A percentile compares a stretch with the other conserved stretches of the same genome.
Evolutionary conservation across 2,888 invertebrate genomes (phyloP).

Genomic region (Drosophila subquinaria): DNA sequence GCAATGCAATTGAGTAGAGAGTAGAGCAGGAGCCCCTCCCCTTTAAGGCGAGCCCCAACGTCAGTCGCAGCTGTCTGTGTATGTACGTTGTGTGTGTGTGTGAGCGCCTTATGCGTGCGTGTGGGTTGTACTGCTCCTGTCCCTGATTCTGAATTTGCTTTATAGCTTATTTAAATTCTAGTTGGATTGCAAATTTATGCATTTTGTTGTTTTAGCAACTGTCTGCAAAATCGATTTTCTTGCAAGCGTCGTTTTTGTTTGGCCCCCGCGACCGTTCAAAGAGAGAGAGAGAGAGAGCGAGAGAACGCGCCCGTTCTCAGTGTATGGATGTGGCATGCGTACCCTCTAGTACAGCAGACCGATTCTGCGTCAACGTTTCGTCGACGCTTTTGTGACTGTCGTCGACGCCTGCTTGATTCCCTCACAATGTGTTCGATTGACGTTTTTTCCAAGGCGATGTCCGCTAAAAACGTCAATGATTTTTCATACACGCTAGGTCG

Average conservation of each 20-base stretch:
- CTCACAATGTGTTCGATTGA: too few species aligned
- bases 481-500: too few species aligned
- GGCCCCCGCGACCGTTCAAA: conserved; percentile 38
- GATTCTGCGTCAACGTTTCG: too few species aligned
- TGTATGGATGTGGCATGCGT: conserved; percentile 20
- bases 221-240: conserved; percentile 80
- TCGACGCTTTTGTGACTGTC: too few species aligned
- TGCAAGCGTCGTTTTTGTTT: conserved; percentile 66
- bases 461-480: too few species aligned
- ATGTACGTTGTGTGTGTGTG: conserved; percentile 11
- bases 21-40: conserved; percentile 50
- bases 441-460: too few species aligned
- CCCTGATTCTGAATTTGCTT: conserved; percentile 32
- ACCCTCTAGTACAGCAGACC: too few species aligned
- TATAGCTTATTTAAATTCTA: conserved; percentile 53
- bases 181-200: conserved; percentile 57
- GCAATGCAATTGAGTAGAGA: conserved; percentile 52
- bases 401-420: too few species aligned
- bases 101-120: conserved; percentile 18
- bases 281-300: conserved; percentile 32
- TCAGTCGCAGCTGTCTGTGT: conserved; percentile 42
- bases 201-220: conserved; percentile 51
- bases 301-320: conserved; percentile 38
- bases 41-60: conserved; percentile 53
- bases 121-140: conserved; percentile 44